These are phyloP conservation scores for Lasioglossum zephyrum DNA, from an alignment of 2,888 invertebrate genomes.

Conservation along the genomic window DNA sequence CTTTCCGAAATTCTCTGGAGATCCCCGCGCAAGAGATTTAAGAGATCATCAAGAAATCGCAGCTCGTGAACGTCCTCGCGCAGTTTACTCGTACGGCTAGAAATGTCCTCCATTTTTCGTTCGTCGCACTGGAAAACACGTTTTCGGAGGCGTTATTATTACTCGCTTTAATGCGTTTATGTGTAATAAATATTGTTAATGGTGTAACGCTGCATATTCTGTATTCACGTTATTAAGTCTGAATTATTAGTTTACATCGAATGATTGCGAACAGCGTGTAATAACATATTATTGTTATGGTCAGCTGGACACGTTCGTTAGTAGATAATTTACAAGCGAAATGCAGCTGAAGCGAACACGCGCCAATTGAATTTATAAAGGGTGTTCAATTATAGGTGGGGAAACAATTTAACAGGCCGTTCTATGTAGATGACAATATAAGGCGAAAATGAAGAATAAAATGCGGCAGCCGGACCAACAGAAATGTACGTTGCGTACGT, in stretches of 20 bases:
- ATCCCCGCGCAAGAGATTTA: slow-evolving; percentile 79
- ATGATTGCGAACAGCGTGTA: neutral
- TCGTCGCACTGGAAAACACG: slow-evolving; percentile 76
- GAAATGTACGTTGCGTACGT: too few species aligned
- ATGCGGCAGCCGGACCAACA: too few species aligned
- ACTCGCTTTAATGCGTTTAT: neutral
- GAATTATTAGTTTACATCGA: slow-evolving; percentile 5
- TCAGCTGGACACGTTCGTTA: neutral
- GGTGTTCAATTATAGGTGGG: too few species aligned
- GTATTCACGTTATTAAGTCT: neutral
- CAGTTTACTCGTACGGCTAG: slow-evolving; percentile 72
- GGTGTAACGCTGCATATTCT: neutral
- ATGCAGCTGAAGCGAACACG: neutral
- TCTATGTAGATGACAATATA: too few species aligned
- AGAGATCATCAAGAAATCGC: slow-evolving; percentile 80
- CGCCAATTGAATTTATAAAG: neutral
- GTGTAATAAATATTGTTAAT: neutral
- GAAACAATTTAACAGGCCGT: too few species aligned
- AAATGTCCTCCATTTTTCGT: slow-evolving; percentile 74
- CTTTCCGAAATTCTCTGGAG: slow-evolving; percentile 78
- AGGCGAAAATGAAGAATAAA: too few species aligned
- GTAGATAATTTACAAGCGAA: neutral
- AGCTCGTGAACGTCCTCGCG: slow-evolving; percentile 78
- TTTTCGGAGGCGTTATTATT: neutral
- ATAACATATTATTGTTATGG: neutral